phyloP scores from a whole-genome alignment of 2,113 vertebrate species.

The Sinocyclocheilus grahami region DNA sequence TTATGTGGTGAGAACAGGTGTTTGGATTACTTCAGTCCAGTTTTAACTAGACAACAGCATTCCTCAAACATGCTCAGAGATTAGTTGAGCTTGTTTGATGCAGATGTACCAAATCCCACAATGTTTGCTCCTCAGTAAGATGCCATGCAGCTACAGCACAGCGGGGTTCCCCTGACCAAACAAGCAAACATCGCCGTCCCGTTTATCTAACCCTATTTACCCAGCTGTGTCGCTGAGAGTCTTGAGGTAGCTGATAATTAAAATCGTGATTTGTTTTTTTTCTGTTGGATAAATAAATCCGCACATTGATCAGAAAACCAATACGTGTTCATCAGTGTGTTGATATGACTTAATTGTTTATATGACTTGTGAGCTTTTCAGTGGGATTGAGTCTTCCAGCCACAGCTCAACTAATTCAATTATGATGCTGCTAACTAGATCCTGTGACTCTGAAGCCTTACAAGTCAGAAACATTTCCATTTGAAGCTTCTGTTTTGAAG shows the following conservation, averaged over 20 bases:
- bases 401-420: not conserved
- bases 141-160: conserved; percentile 52
- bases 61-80: conserved; percentile 62
- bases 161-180: conserved; percentile 61
- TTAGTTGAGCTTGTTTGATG: conserved; percentile 62
- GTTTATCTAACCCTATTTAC: conserved; percentile 71
- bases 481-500: not conserved
- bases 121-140: conserved; percentile 62
- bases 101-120: conserved; percentile 63
- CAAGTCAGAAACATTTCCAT: not conserved
- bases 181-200: conserved; percentile 47
- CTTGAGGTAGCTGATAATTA: conserved; percentile 70
- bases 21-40: conserved; percentile 45
- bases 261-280: conserved; percentile 76
- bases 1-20: conserved; percentile 58
- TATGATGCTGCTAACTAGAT: not conserved
- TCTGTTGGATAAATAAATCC: conserved; percentile 69
- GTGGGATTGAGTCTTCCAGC: conserved; percentile 5
- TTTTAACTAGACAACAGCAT: conserved; percentile 49
- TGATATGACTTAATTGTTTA: conserved; percentile 36
- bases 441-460: not conserved
- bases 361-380: not conserved
- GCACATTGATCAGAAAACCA: conserved; percentile 33
- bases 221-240: conserved; percentile 68
- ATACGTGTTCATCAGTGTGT: conserved; percentile 25